Percentiles rank a stretch among this genome's conserved stretches.
These are phyloP conservation scores for Caenorhabditis zanzibari DNA, from an alignment of 2,888 invertebrate genomes.

Conservation along the genomic window DNA sequence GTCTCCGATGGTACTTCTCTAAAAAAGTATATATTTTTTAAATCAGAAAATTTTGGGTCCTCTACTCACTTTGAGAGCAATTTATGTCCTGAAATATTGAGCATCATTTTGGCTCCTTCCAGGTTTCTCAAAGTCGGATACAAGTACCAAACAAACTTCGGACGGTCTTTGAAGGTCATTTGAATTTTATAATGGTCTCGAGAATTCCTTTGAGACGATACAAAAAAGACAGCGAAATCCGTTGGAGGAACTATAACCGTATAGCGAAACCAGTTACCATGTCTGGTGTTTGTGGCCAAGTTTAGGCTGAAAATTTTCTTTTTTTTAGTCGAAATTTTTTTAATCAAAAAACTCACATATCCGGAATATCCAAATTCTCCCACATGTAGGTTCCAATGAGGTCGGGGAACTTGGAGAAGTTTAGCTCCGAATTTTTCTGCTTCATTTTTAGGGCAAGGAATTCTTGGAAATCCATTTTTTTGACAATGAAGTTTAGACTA, in stretches of 20 bases:
- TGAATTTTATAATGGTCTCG: not conserved
- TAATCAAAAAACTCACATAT: not conserved
- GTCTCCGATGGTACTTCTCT: not conserved
- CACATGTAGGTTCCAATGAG: not conserved
- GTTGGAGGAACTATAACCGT: not conserved
- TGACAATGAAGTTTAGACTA: too few relatives aligned
- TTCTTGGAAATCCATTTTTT: too few relatives aligned
- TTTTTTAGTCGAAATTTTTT: not conserved
- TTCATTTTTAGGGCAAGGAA: too few relatives aligned
- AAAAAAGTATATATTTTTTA: too few relatives aligned
- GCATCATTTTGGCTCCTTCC: not conserved
- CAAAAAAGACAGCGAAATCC: not conserved
- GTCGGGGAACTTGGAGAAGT: not conserved
- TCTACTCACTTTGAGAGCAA: not conserved
- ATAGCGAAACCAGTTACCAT: not conserved
- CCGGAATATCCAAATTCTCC: not conserved
- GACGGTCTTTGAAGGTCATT: not conserved
- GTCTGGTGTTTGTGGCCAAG: not conserved
- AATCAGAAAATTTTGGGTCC: too few relatives aligned
- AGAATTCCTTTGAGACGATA: not conserved
- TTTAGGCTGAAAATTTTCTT: not conserved
- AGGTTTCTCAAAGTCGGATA: not conserved
- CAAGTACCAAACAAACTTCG: not conserved
- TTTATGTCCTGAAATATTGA: not conserved
- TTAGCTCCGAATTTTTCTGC: not conserved